phyloP scores from a whole-genome alignment of 2,797 vertebrate species.

The Neosilurus mollespiculum region DNA sequence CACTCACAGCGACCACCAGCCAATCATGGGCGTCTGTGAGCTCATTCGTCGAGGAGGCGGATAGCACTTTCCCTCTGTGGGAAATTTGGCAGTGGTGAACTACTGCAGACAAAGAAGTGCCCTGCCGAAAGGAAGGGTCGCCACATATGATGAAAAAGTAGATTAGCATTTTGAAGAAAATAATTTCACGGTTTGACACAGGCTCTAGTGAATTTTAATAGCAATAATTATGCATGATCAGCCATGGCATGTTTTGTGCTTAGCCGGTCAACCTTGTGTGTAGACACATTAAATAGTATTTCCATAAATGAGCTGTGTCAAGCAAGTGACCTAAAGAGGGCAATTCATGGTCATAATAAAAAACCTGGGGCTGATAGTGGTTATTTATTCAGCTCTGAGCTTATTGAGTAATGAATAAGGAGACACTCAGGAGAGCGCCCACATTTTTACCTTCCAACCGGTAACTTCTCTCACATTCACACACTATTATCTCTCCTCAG shows the following conservation, averaged over 20 bases:
- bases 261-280: constrained; percentile 3
- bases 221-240: constrained; percentile 34
- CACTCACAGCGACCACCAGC: too few species aligned
- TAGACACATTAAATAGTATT: constrained; percentile 31
- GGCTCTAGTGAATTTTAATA: constrained; percentile 11
- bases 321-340: constrained; percentile 22
- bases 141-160: not conserved
- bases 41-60: too few species aligned
- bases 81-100: constrained; percentile 11
- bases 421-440: constrained; percentile 27
- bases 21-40: too few species aligned
- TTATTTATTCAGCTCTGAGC: constrained; percentile 32
- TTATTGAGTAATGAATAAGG: constrained; percentile 53
- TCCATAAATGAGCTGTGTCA: constrained; percentile 21
- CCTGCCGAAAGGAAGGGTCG: not conserved
- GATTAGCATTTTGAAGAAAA: constrained; percentile 17
- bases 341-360: constrained; percentile 28
- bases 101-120: constrained; percentile 2
- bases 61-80: too few species aligned
- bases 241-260: constrained; percentile 8
- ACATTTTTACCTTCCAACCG: constrained; percentile 45
- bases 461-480: constrained; percentile 45
- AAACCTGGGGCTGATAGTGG: constrained; percentile 18
- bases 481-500: constrained; percentile 53
- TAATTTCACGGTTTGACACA: constrained; percentile 25